These are phyloP conservation scores for Bryconaethiops microstoma DNA, from an alignment of 2,797 vertebrate species.

Conservation along the genomic window DNA sequence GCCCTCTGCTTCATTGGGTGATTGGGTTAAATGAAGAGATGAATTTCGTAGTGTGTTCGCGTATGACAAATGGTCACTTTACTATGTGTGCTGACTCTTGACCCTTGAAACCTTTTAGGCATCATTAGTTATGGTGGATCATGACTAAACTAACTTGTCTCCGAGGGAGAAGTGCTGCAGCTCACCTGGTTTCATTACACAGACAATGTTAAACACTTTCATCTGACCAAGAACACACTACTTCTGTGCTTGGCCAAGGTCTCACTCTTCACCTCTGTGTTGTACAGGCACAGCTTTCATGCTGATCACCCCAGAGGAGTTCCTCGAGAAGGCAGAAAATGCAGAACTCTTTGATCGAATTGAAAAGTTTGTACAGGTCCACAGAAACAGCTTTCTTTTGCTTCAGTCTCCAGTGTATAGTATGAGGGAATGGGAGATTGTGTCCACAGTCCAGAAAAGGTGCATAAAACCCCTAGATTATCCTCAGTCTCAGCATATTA, in stretches of 20 bases:
- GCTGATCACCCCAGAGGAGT: slow-evolving; percentile 78
- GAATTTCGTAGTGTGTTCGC: no score
- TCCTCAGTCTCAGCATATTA: neutral
- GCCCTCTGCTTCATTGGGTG: no score
- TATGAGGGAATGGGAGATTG: slow-evolving; percentile 76
- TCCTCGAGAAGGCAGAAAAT: slow-evolving; percentile 70
- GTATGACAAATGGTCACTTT: no score
- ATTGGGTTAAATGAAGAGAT: no score
- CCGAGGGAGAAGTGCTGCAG: neutral
- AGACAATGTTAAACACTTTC: no score
- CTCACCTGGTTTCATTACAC: neutral
- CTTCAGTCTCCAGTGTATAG: slow-evolving; percentile 83
- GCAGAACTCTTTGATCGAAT: slow-evolving; percentile 72
- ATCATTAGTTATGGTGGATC: neutral
- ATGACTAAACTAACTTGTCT: neutral
- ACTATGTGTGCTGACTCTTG: neutral
- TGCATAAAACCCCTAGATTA: slow-evolving; percentile 63
- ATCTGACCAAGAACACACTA: neutral
- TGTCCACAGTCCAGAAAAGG: slow-evolving; percentile 88
- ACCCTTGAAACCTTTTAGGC: neutral
- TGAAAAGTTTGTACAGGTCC: slow-evolving; percentile 84
- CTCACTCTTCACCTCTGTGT: slow-evolving; percentile 36
- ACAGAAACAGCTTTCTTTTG: slow-evolving; percentile 90
- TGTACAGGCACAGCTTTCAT: slow-evolving; percentile 89
- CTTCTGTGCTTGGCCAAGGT: neutral